Evolutionary conservation across 2,888 invertebrate species (phyloP).

Genomic region (Maniola hyperantus): DNA sequence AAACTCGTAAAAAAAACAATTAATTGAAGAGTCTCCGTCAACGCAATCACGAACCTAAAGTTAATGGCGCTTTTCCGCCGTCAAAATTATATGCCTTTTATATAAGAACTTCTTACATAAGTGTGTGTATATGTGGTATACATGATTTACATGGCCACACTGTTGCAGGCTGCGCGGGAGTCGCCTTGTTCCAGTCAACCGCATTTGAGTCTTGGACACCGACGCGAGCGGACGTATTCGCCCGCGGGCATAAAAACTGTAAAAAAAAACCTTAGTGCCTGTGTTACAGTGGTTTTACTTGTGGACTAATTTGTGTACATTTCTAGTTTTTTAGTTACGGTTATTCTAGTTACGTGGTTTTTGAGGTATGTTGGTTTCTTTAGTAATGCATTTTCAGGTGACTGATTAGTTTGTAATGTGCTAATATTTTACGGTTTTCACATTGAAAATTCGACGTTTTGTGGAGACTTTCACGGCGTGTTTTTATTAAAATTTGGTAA

Average conservation of each 20-base stretch:
- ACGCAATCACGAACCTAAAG: conserved; percentile 53
- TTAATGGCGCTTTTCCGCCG: conserved; percentile 71
- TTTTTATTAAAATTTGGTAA: background rate
- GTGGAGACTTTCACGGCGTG: background rate
- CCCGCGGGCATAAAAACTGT: conserved; percentile 39
- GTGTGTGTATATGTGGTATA: conserved; percentile 51
- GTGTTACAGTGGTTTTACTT: conserved; percentile 42
- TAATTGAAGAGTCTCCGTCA: conserved; percentile 44
- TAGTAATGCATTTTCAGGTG: conserved; percentile 13
- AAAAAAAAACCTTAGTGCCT: conserved; percentile 26
- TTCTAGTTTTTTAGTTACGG: conserved; percentile 14
- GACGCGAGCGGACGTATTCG: conserved; percentile 55
- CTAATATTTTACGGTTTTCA: background rate
- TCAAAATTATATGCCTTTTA: conserved; percentile 66
- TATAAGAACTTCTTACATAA: conserved; percentile 67
- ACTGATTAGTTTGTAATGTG: background rate
- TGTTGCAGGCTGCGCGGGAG: conserved; percentile 70
- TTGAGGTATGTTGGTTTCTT: conserved; percentile 25
- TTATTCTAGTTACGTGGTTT: conserved; percentile 2
- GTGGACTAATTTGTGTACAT: conserved; percentile 26
- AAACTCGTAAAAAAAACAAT: conserved; percentile 18
- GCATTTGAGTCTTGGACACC: conserved; percentile 70
- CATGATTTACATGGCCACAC: conserved; percentile 44
- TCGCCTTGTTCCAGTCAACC: conserved; percentile 75
- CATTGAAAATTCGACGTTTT: background rate